These are phyloP conservation scores for Torymus aiolomorphi DNA, from an alignment of 2,888 invertebrate genomes.

Conservation along the genomic window DNA sequence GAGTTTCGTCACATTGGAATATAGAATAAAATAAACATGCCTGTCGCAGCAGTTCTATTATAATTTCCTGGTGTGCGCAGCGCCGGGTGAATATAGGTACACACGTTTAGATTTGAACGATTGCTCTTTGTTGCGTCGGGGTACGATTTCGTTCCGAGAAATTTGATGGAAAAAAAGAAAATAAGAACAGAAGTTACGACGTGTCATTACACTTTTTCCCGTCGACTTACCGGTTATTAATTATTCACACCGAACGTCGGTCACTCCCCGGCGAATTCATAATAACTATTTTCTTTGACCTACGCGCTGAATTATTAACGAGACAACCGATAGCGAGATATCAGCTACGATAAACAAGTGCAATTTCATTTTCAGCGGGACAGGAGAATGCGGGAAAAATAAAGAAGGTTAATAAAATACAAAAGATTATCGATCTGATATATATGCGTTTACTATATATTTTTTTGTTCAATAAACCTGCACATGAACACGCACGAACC, in stretches of 20 bases:
- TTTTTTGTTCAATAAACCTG: too few species aligned
- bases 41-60: not conserved
- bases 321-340: conserved; percentile 10
- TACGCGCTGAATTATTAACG: conserved; percentile 32
- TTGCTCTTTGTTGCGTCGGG: conserved; percentile 33
- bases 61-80: conserved; percentile 14
- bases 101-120: not conserved
- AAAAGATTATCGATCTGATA: too few species aligned
- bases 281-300: conserved; percentile 29
- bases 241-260: conserved; percentile 32
- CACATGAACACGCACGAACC: too few species aligned
- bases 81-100: not conserved
- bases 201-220: not conserved
- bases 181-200: conserved; percentile 2
- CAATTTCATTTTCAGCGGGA: not conserved
- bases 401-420: too few species aligned
- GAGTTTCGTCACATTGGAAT: not conserved
- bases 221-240: conserved; percentile 2
- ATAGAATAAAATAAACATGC: conserved; percentile 1
- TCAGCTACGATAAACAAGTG: conserved; percentile 15
- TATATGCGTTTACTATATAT: too few species aligned
- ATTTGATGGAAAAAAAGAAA: too few species aligned
- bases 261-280: conserved; percentile 18
- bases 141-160: conserved; percentile 1
- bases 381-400: conserved; percentile 47